phyloP scores from a whole-genome alignment of 2,888 invertebrate genomes.

The Drosophila monieri region DNA sequence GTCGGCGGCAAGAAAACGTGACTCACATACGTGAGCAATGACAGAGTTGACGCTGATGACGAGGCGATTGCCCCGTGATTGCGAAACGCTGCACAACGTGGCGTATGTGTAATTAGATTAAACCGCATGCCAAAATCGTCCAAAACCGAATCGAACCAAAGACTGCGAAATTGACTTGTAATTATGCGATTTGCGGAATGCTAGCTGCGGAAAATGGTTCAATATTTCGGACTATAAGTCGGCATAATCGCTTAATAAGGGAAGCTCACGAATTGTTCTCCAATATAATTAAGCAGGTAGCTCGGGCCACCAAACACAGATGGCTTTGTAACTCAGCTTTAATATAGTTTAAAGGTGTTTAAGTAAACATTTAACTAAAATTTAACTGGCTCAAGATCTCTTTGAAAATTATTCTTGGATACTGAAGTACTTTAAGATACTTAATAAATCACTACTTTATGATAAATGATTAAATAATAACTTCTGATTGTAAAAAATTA shows the following conservation, averaged over 20 bases:
- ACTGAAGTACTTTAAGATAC: too few relatives aligned
- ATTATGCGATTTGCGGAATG: conserved; percentile 71
- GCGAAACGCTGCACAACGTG: conserved; percentile 72
- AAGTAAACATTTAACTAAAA: too few relatives aligned
- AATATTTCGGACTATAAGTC: conserved; percentile 1
- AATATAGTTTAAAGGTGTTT: too few relatives aligned
- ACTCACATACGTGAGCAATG: conserved; percentile 58
- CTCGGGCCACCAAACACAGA: neutral
- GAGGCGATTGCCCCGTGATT: conserved; percentile 43
- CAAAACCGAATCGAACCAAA: conserved; percentile 50
- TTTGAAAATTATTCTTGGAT: too few relatives aligned
- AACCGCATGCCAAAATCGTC: conserved; percentile 70
- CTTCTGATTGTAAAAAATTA: too few relatives aligned
- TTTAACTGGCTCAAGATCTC: too few relatives aligned
- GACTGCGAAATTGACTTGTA: conserved; percentile 73
- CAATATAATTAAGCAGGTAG: neutral
- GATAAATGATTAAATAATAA: too few relatives aligned
- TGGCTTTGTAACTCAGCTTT: neutral
- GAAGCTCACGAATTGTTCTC: conserved; percentile 3
- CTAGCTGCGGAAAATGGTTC: conserved; percentile 52
- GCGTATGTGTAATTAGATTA: conserved; percentile 81
- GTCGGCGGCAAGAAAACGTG: conserved; percentile 73
- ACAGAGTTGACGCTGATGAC: conserved; percentile 19
- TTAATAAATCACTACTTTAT: too few relatives aligned
- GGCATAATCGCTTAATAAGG: conserved; percentile 63